Conservation (phyloP, 2,888 invertebrate species). For the Philereme vetulata region DNA sequence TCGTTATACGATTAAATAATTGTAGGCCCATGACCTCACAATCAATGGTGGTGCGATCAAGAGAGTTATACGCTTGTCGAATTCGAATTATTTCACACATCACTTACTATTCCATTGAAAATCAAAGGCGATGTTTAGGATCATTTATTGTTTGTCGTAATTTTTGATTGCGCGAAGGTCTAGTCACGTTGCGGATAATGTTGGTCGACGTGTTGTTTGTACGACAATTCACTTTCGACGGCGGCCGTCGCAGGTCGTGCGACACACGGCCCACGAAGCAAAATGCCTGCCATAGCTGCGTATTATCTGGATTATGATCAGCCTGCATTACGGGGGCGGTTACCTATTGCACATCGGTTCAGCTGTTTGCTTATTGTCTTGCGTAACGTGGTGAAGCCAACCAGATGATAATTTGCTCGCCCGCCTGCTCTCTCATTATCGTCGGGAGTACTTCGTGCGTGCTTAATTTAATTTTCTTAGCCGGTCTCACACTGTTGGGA, state of each 20-base stretch:
- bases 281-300: conserved; percentile 68
- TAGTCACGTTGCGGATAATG: conserved; percentile 67
- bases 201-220: conserved; percentile 62
- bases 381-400: conserved; percentile 76
- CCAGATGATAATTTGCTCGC: conserved; percentile 75
- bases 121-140: conserved; percentile 21
- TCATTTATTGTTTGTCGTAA: conserved; percentile 54
- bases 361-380: conserved; percentile 75
- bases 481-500: conserved; percentile 54
- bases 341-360: conserved; percentile 71
- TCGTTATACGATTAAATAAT: conserved; percentile 8
- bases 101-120: conserved; percentile 21
- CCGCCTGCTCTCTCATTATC: conserved; percentile 72
- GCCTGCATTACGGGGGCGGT: conserved; percentile 67
- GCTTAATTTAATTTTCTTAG: conserved; percentile 73
- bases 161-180: conserved; percentile 65
- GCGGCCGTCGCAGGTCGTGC: conserved; percentile 59
- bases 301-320: conserved; percentile 78
- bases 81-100: conserved; percentile 20
- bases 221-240: conserved; percentile 78
- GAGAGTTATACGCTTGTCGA: conserved; percentile 12
- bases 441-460: conserved; percentile 73
- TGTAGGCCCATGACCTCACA: conserved; percentile 6
- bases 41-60: conserved; percentile 2
- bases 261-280: conserved; percentile 68